phyloP scores from a whole-genome alignment of 35 echinoderm and acorn worm genomes.

The Eucidaris tribuloides region DNA sequence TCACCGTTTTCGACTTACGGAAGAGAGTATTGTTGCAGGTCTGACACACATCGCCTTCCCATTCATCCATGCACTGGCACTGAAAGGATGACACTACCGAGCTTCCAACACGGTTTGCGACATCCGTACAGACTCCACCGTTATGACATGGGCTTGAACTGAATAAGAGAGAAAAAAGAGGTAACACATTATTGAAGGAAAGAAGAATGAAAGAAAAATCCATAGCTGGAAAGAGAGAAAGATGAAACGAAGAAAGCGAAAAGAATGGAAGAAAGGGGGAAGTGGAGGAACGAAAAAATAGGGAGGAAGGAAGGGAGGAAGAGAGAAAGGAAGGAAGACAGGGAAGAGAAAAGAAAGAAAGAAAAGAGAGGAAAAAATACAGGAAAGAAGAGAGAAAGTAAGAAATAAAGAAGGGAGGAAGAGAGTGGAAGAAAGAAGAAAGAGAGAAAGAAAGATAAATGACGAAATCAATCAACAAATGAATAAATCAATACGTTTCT shows the following conservation, averaged over 20 bases:
- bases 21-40: neutral
- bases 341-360: neutral
- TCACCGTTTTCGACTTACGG: no score
- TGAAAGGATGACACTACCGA: neutral
- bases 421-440: no score
- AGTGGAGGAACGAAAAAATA: neutral
- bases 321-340: neutral
- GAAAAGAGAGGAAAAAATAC: neutral
- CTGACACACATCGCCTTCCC: neutral
- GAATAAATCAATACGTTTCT: no score
- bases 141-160: constrained; percentile 2
- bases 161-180: neutral
- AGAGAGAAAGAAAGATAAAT: no score
- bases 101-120: neutral
- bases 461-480: no score
- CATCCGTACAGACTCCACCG: neutral
- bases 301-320: neutral
- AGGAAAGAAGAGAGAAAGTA: neutral
- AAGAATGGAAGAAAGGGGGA: neutral
- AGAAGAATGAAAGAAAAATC: neutral
- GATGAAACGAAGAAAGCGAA: neutral
- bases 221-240: neutral
- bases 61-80: neutral
- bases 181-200: neutral
- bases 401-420: no score